Percentiles rank a stretch among this genome's conserved stretches.
These are phyloP conservation scores for Proctacanthus coquilletti DNA, from an alignment of 1,140 invertebrate genomes.

Conservation along the genomic window DNA sequence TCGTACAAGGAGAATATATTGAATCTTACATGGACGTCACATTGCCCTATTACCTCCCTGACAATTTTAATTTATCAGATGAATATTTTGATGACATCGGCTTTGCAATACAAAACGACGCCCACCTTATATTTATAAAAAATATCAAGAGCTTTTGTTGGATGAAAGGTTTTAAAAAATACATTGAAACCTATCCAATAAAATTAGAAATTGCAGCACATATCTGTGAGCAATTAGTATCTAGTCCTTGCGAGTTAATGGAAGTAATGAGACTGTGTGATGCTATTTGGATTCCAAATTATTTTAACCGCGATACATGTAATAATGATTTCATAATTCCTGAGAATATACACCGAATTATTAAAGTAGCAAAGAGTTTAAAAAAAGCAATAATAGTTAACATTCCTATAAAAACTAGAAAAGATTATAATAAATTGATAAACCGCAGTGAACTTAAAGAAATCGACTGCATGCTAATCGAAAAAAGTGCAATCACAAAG, in stretches of 20 bases:
- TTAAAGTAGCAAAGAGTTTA: constrained; percentile 3
- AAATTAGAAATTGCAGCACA: too few relatives aligned
- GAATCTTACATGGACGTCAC: neutral
- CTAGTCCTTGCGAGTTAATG: too few relatives aligned
- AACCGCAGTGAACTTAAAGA: constrained; percentile 22
- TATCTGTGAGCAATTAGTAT: too few relatives aligned
- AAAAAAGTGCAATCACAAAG: constrained; percentile 25
- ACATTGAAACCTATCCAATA: too few relatives aligned
- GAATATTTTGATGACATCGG: neutral
- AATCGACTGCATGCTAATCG: constrained; percentile 22
- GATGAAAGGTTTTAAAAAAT: too few relatives aligned
- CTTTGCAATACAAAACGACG: constrained; percentile 1
- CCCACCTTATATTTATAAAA: neutral
- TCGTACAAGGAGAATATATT: neutral
- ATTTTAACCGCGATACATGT: too few relatives aligned
- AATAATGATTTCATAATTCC: too few relatives aligned
- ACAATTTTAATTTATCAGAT: neutral
- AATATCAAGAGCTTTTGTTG: too few relatives aligned
- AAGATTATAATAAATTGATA: constrained; percentile 18
- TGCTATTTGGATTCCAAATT: too few relatives aligned
- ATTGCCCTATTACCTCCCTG: neutral
- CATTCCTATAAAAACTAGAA: constrained; percentile 21
- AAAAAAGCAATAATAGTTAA: constrained; percentile 20
- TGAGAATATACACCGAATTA: neutral
- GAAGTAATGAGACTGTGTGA: too few relatives aligned